phyloP scores from a whole-genome alignment of 2,797 vertebrate genomes.

The Podarcis lilfordi region DNA sequence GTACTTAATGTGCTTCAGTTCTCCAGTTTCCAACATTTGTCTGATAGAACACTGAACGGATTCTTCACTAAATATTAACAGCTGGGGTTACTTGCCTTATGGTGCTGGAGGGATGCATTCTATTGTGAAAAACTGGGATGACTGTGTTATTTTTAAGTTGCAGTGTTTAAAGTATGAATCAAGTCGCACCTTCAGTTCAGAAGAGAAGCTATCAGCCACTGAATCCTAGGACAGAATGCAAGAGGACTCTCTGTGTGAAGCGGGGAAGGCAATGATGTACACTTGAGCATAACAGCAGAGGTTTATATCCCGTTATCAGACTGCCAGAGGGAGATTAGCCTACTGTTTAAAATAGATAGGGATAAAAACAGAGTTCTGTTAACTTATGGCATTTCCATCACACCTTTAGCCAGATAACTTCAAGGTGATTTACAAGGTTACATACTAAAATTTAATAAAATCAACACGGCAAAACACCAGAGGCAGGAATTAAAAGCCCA shows the following conservation, averaged over 20 bases:
- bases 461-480: neutral
- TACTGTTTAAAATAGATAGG: neutral
- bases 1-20: neutral
- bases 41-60: slow-evolving; percentile 1
- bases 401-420: neutral
- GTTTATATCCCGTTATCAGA: neutral
- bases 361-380: neutral
- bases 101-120: neutral
- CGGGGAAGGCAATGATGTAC: neutral
- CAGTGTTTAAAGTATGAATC: slow-evolving; percentile 9
- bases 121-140: slow-evolving; percentile 10
- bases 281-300: neutral
- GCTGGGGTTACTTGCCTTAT: neutral
- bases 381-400: neutral
- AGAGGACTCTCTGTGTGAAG: too few species aligned
- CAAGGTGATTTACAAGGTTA: neutral
- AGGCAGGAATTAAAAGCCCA: neutral
- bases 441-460: neutral
- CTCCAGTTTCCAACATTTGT: slow-evolving; percentile 29
- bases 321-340: neutral
- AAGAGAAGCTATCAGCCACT: neutral
- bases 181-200: neutral
- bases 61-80: slow-evolving; percentile 26
- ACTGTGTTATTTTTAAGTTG: slow-evolving; percentile 3
- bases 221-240: neutral